Evolutionary conservation across 2,113 vertebrate species (phyloP).

Genomic region (Microcebus ravelobensis): DNA sequence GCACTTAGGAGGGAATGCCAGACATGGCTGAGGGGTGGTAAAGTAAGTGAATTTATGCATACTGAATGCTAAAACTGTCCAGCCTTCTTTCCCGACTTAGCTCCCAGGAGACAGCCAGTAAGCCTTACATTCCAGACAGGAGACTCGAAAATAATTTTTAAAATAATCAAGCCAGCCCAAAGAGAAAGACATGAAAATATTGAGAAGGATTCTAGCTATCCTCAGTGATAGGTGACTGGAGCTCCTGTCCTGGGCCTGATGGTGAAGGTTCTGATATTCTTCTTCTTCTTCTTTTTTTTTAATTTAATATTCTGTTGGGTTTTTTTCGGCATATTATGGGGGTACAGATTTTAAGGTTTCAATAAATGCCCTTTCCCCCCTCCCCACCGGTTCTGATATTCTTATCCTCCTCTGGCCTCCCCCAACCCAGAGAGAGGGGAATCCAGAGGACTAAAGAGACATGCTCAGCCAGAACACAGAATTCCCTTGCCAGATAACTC

Average conservation of each 20-base stretch:
- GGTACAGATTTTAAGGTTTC: no score
- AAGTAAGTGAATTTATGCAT: slow-evolving; percentile 19
- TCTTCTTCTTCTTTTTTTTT: no score
- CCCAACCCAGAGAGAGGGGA: neutral
- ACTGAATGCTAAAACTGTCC: neutral
- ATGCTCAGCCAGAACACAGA: neutral
- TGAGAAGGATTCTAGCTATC: neutral
- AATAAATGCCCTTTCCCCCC: no score
- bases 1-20: neutral
- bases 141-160: slow-evolving; percentile 16
- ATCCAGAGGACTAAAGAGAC: neutral
- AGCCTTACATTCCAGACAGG: neutral
- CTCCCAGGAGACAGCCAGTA: neutral
- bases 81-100: slow-evolving; percentile 12
- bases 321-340: no score
- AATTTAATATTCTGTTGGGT: no score
- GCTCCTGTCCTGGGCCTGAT: neutral
- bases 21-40: neutral
- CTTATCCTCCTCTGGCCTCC: neutral
- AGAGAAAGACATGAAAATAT: neutral
- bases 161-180: slow-evolving; percentile 10
- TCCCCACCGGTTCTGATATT: neutral
- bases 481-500: neutral
- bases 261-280: neutral
- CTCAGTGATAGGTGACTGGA: neutral